Base-by-base conservation (phyloP, 2,113 vertebrate genomes). In the Hystrix brachyura region DNA sequence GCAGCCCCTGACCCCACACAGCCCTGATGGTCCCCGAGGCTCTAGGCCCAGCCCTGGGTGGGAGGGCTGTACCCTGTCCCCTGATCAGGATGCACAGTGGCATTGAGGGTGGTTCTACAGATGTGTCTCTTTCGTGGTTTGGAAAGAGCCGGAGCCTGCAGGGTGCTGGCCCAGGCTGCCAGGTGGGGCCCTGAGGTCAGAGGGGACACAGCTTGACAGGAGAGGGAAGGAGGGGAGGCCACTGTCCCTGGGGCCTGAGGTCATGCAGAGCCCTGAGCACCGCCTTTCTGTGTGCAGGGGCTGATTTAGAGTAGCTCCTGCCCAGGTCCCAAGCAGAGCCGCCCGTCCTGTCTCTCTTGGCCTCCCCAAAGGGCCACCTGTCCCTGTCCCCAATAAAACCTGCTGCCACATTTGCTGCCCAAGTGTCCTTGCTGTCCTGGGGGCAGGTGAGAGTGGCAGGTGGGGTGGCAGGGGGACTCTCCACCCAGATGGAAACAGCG, bases 371-470 rank as follows among this genome's bases (percentile, higher is more conserved):
- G 27, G 27, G n/a, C 65, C 38, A 3, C 64, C 32, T 23, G 65
- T 5, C 7, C 67, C 38, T 4, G 29, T 46, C 85, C 29, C 0
- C 2, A 94, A 82, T 96, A 96, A 94, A 96, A 34, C 9, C 18
- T 14, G 4, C 27, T 2, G 34, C 18, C n/a, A 7, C 43, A 11
- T 43, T 59, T 1, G 0, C 7, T 0, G 2, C 14, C 55, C 62
- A 23, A 0, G 1, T 19, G n/a, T 71, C 60, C 1, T 46, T 85
- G 62, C 7, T 88, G 67, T 85, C 71, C 7, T 88, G 67, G 71
- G 62, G 29, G 29, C 1, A 17, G 76, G 51, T 27, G 51, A 55
- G 51, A 51, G 29, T 5, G 76, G 27, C 46, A 51, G 71, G 38
- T 72, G 38, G 38, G 38, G 10, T 57, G 55, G 55, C 55, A 57